phyloP scores from a whole-genome alignment of 2,797 vertebrate species.

The Gymnocypris eckloni region DNA sequence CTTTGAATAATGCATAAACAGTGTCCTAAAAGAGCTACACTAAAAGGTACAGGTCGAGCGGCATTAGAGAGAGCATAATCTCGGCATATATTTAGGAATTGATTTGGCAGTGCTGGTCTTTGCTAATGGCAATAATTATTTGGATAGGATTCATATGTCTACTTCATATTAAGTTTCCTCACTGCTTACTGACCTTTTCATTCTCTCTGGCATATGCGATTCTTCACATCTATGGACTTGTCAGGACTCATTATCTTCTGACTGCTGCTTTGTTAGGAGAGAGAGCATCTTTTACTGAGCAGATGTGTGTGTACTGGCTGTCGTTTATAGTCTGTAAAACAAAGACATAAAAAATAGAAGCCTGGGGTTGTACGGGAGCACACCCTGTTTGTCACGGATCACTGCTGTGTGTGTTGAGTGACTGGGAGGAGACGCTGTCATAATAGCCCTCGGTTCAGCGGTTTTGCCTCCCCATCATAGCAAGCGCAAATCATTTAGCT shows the following conservation, averaged over 20 bases:
- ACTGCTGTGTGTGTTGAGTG: constrained; percentile 26
- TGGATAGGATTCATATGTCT: constrained; percentile 77
- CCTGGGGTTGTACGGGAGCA: constrained; percentile 14
- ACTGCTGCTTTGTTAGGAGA: constrained; percentile 67
- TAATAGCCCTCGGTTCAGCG: constrained; percentile 5
- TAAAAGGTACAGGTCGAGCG: constrained; percentile 66
- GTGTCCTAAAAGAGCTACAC: constrained; percentile 7
- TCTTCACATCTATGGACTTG: constrained; percentile 68
- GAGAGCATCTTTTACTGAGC: constrained; percentile 64
- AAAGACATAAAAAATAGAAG: constrained; percentile 32
- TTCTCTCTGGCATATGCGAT: constrained; percentile 67
- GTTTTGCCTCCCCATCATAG: constrained; percentile 7
- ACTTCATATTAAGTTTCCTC: constrained; percentile 78
- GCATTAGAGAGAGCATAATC: constrained; percentile 63
- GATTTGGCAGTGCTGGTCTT: constrained; percentile 73
- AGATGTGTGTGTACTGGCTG: constrained; percentile 25
- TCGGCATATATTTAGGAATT: constrained; percentile 76
- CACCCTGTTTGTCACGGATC: constrained; percentile 37
- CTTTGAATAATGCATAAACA: neutral
- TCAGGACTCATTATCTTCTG: constrained; percentile 71
- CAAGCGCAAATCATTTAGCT: neutral
- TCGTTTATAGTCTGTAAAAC: constrained; percentile 28
- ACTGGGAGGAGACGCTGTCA: constrained; percentile 21
- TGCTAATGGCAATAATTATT: constrained; percentile 77
- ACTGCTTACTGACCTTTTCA: constrained; percentile 82